Evolutionary conservation across 2,888 invertebrate genomes (phyloP), one percentile per base, ranked within the genome.

Genomic region (Syrista parreyssii): DNA sequence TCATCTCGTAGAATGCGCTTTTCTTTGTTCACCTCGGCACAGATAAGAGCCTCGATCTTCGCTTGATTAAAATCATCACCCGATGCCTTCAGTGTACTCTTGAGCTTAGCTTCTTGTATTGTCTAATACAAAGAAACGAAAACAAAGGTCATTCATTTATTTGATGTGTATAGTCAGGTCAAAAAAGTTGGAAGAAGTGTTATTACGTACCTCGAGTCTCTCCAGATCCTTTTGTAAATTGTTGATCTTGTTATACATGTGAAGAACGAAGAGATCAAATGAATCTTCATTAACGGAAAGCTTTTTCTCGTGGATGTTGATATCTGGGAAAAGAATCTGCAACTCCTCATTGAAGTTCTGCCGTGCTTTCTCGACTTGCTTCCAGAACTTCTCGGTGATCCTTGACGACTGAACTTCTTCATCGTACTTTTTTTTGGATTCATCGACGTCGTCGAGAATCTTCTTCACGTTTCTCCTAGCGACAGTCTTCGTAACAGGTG

Each of bases 371-470:
- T 94, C 93, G 86, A 97, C 96, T 92, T 96, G 95, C 76, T 95
- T 95, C 95, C 97, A 97, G 88, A 97, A 98, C 86, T 94, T 95
- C 82, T 97, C 96, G 31, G 96, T 94, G 1, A 97, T 92, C 73
- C 93, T 93, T 0, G 95, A 92, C 73, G 92, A 92, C 35, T 93
- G 93, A 73, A 92, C 88, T 79, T 95, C 94, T 0, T 90, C 89
- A 33, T 94, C 94, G 78, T 94, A 94, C 11, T 92, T 93, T 9
- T 93, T 92, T 85, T 95, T 95, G 0, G 94, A 95, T 0, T 88
- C 89, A 35, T 92, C 91, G 1, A 97, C 93, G 83, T 96, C 95
- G 0, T 93, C 92, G 12, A 93, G 88, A 30, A 94, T 89, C 74
- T 89, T 89, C 15, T 86, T 88, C 3, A 92, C 84, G 75, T 91